These are phyloP conservation scores for Panthera leo DNA, from an alignment of 2,113 vertebrate species.

Conservation along the genomic window DNA sequence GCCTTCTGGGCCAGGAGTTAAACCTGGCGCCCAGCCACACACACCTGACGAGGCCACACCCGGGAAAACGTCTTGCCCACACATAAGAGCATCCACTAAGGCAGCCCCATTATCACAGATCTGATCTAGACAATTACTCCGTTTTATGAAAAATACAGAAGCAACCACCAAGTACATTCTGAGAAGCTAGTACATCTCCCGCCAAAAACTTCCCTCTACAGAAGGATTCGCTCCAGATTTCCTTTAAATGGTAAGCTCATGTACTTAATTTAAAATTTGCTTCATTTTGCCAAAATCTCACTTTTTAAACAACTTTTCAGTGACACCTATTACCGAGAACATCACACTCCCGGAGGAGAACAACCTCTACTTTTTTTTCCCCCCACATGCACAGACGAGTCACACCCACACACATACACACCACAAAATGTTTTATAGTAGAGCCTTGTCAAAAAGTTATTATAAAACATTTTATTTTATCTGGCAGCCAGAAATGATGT, in stretches of 20 bases:
- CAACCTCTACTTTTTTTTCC: not conserved
- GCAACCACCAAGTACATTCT: not conserved
- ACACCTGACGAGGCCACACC: not conserved
- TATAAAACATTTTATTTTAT: conserved; percentile 51
- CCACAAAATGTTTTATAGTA: not conserved
- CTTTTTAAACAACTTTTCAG: conserved; percentile 45
- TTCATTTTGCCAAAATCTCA: conserved; percentile 46
- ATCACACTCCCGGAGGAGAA: not conserved
- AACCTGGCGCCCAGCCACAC: not conserved
- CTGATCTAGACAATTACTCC: not conserved
- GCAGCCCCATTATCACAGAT: not conserved
- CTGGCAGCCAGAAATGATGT: conserved; percentile 53
- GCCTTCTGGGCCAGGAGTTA: too few relatives aligned
- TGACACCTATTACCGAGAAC: not conserved
- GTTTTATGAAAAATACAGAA: not conserved
- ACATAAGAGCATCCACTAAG: accelerated
- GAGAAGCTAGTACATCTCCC: not conserved
- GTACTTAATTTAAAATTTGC: conserved; percentile 38
- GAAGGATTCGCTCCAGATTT: conserved; percentile 6
- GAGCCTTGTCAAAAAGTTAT: conserved; percentile 36
- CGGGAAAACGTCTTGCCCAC: not conserved
- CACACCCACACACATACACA: not conserved
- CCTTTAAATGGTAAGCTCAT: conserved; percentile 31
- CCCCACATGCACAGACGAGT: not conserved
- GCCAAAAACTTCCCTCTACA: not conserved